Conservation (phyloP, 2,113 vertebrate species). For the Leptobrachium ailaonicum region DNA sequence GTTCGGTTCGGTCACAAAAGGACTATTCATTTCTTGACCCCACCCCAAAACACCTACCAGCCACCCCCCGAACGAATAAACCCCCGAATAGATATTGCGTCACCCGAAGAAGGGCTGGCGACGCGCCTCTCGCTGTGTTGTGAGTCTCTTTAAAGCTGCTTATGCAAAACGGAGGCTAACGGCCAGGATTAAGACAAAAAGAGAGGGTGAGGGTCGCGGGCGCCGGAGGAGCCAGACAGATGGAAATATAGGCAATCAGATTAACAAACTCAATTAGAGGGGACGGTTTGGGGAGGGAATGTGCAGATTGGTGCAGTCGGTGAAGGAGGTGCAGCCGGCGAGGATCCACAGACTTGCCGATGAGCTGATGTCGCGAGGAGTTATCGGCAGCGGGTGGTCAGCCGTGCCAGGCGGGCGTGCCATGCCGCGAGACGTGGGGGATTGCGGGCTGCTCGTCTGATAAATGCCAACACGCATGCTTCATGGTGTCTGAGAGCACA, state of each 20-base stretch:
- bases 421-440: neutral
- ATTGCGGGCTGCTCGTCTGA: slow-evolving; percentile 27
- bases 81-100: too few species aligned
- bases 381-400: slow-evolving; percentile 16
- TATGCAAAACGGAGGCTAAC: slow-evolving; percentile 45
- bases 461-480: neutral
- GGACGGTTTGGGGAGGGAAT: slow-evolving; percentile 52
- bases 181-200: slow-evolving; percentile 54
- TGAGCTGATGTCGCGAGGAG: neutral
- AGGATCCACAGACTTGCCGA: neutral
- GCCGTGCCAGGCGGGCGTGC: neutral
- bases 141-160: slow-evolving; percentile 52
- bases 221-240: neutral
- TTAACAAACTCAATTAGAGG: slow-evolving; percentile 61
- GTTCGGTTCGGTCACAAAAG: too few species aligned
- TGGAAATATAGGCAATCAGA: slow-evolving; percentile 57
- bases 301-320: slow-evolving; percentile 19
- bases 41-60: too few species aligned
- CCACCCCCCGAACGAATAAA: too few species aligned
- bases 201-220: slow-evolving; percentile 54
- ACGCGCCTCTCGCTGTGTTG: neutral
- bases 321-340: neutral
- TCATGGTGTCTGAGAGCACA: too few species aligned
- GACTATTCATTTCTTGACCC: too few species aligned
- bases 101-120: too few species aligned